Base-by-base conservation (phyloP, 2,888 invertebrate genomes). In the Smittia sp. region DNA sequence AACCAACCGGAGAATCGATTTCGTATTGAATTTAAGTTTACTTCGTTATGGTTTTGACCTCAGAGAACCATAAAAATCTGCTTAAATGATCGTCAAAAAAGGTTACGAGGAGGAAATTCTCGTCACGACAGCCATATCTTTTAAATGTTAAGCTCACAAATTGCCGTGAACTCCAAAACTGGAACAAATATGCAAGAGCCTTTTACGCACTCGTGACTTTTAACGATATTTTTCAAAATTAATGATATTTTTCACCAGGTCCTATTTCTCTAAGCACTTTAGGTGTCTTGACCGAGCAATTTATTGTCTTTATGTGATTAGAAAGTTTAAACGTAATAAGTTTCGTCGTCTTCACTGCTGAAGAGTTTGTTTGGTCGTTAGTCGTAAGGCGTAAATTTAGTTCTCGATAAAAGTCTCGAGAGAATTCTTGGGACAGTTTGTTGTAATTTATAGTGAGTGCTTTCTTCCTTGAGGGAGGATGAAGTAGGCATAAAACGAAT, bases 291-390 rank as follows among this genome's bases (percentile, higher is more conserved):
- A n/a, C 22, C 39, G 24, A 9, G 38, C 20, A 69, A 69, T 72
- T 72, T 72, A 72, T 72, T 1, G 72, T 54, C 20, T 54, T 69
- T 69, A 54, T 69, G 69, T 69, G 69, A 69, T 69, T 52, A 54
- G 69, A 69, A 69, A 54, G 24, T 41, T 54, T 52, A 18, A 69
- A 25, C 24, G 22, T 25, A 58, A 58, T 27, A 9, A 9, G 25
- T 13, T 63, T n/a, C 25, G 7, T 13, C 25, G 7, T 13, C 11
- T 3, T 63, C 1, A 1, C 25, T 13, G 46, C 46, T 46, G 46
- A 6, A 46, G 15, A 46, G 4, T 46, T 46, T 46, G 4, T 46
- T 15, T 32, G 9, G 13, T 46, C 46, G 4, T 11, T 46, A 9
- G n/a, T 11, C 46, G 15, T 6, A 32, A 32, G 32, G 46, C 46